Evolutionary conservation across 2,797 vertebrate genomes (phyloP).

Genomic region (Emydoidea blandingii): DNA sequence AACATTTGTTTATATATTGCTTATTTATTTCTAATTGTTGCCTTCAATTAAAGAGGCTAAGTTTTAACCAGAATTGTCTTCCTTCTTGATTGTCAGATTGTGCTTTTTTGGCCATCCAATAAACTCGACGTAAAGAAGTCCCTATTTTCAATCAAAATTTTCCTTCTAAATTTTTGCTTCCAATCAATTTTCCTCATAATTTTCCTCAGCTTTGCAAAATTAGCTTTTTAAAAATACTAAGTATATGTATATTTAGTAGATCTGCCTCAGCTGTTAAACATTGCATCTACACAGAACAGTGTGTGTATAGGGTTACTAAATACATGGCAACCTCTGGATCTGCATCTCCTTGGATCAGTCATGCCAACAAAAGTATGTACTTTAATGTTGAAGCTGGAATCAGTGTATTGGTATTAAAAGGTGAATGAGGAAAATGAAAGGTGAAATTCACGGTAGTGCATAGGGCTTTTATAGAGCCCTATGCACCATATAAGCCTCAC

Average conservation of each 20-base stretch:
- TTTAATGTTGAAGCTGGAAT: background rate
- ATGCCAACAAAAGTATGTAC: background rate
- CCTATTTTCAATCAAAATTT: background rate
- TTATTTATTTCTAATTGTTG: background rate
- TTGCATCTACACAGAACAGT: background rate
- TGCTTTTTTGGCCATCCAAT: background rate
- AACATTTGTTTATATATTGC: background rate
- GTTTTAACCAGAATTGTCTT: background rate
- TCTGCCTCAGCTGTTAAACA: background rate
- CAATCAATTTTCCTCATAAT: background rate
- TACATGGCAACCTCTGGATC: background rate
- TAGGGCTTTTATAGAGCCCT: background rate
- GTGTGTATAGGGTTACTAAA: background rate
- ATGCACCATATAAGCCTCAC: accelerated
- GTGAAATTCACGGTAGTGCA: background rate
- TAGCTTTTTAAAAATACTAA: background rate
- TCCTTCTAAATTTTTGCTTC: background rate
- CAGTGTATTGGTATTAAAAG: background rate
- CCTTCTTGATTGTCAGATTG: background rate
- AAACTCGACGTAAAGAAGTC: background rate
- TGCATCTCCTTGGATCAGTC: background rate
- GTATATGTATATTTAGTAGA: background rate
- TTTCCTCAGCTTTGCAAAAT: background rate
- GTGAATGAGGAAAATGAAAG: background rate
- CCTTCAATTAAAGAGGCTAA: background rate